Evolutionary conservation across 1,140 invertebrate species (phyloP), one percentile per base, ranked within the genome.

Genomic region (Lasioglossum albipes): DNA sequence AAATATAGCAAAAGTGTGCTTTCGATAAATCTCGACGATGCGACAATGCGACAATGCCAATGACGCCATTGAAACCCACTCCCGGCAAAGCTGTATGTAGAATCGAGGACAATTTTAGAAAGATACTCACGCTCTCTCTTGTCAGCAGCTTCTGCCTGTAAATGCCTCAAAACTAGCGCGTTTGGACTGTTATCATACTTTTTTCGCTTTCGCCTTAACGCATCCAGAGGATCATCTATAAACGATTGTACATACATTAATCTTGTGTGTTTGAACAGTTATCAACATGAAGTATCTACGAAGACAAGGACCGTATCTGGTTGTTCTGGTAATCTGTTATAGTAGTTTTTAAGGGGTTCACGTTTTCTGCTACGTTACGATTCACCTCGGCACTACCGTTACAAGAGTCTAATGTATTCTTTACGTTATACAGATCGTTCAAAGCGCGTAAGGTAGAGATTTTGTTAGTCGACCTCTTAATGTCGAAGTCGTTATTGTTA

Each of bases 101-200:
- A 83, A 79, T 75, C 83, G 82, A 68, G 45, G 42, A 78, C 52
- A 66, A 80, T 86, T 84, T 82, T 70, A 80, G 75, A 79, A 81
- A 88, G 84, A 87, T 93, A 95, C 95, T 95, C 94, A 95, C 95
- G 93, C 93, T 93, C 93, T n/a, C n/a, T n/a, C 89, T 92, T n/a
- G n/a, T n/a, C n/a, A n/a, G n/a, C 91, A 81, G 94, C 94, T 89
- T 93, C 93, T 81, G 91, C 92, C 88, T 93, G 92, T 87, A 95
- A 91, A 85, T 94, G 92, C 81, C 92, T 93, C 90, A 94, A 92
- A 87, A 94, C 87, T 93, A 94, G 91, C 81, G 91, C 73, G 74
- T 91, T 93, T 80, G 94, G 91, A 88, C 93, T 94, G 89, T 94
- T 94, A 91, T 92, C 94, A 94, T 93, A 93, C 91, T 94, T 95